phyloP scores from a whole-genome alignment of 2,797 vertebrate species.

The Meda fulgida region DNA sequence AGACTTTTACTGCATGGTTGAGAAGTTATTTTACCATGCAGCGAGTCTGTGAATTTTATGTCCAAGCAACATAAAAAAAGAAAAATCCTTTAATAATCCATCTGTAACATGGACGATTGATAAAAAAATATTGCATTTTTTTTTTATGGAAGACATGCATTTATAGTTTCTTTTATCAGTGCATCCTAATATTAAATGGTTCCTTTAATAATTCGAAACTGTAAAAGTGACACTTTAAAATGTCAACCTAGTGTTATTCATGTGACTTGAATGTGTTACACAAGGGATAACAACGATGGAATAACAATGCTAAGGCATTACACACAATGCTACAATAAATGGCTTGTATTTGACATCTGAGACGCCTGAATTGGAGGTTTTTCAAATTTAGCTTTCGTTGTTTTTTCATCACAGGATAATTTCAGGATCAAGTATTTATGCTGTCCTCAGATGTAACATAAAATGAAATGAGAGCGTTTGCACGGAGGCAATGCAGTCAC shows the following conservation, averaged over 20 bases:
- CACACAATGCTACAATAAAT: conserved; percentile 28
- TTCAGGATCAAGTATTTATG: not conserved
- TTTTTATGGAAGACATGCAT: not conserved
- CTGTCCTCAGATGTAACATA: not conserved
- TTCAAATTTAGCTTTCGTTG: not conserved
- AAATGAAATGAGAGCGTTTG: not conserved
- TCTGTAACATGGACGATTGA: not conserved
- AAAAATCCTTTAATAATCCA: not conserved
- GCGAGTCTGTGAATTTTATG: not conserved
- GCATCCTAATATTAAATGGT: not conserved
- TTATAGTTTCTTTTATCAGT: conserved; percentile 7
- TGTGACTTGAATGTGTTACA: too few relatives aligned
- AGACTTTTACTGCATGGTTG: not conserved
- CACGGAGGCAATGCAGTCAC: not conserved
- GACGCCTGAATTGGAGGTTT: not conserved
- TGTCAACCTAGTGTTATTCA: not conserved
- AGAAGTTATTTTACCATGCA: not conserved
- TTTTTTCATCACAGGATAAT: not conserved
- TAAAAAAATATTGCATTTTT: not conserved
- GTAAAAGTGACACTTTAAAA: not conserved
- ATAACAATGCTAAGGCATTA: conserved; percentile 7
- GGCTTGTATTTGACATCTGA: conserved; percentile 5
- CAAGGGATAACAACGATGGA: not conserved
- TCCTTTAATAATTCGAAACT: not conserved
- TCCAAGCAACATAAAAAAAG: not conserved